phyloP scores from a whole-genome alignment of 1,140 invertebrate species.

The Euglossa dilemma region DNA sequence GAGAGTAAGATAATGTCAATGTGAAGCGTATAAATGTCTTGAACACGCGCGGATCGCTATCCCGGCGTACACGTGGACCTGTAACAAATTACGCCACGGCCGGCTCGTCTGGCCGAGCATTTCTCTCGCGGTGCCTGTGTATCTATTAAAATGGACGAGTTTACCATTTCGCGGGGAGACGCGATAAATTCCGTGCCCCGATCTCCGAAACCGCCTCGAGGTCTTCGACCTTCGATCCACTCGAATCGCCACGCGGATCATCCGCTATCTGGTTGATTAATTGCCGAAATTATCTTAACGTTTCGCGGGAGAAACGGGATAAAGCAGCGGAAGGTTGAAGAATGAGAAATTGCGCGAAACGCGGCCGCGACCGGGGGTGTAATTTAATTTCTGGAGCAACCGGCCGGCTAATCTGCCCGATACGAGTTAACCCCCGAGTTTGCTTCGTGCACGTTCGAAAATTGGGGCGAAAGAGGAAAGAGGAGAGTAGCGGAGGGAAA shows the following conservation, averaged over 20 bases:
- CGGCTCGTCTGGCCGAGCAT: background rate
- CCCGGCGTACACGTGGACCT: background rate
- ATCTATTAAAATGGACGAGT: constrained; percentile 37
- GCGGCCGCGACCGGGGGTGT: background rate
- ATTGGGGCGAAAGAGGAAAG: background rate
- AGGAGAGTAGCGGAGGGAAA: too few relatives aligned
- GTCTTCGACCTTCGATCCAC: background rate
- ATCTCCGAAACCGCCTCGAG: background rate
- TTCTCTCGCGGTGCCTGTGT: background rate
- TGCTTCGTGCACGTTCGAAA: constrained; percentile 36
- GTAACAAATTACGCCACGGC: constrained; percentile 21
- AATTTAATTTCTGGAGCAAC: constrained; percentile 8
- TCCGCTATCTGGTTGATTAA: background rate
- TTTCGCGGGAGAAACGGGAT: background rate
- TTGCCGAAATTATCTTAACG: background rate
- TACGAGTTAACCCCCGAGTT: constrained; percentile 14
- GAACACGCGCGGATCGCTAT: background rate
- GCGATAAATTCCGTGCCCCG: background rate
- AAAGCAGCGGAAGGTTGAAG: background rate
- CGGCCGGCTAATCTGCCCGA: constrained; percentile 4
- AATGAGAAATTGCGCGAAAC: background rate
- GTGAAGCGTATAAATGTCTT: constrained; percentile 28
- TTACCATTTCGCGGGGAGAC: background rate
- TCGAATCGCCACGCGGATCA: background rate
- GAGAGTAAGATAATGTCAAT: constrained; percentile 24